Conservation (phyloP, 2,113 vertebrate species). For the Phyllostomus hastatus region DNA sequence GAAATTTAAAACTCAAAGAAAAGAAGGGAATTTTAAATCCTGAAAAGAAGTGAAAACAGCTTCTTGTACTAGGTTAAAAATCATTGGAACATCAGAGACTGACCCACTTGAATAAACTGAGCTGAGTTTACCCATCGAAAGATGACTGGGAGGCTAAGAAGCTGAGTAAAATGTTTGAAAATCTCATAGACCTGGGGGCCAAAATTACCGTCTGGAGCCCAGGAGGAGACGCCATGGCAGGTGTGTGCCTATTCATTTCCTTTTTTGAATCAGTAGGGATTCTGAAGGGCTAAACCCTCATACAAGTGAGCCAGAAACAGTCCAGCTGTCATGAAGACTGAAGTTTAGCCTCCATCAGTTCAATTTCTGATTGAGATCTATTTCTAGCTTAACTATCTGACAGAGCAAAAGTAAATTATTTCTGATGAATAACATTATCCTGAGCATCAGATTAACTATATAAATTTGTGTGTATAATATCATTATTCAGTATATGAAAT, state of each 20-base stretch:
- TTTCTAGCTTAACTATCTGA: background rate
- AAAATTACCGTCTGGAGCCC: background rate
- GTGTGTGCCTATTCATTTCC: background rate
- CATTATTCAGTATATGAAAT: background rate
- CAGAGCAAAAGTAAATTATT: background rate
- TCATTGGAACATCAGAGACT: background rate
- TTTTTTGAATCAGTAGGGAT: background rate
- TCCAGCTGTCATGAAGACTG: background rate
- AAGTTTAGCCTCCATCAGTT: background rate
- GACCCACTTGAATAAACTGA: background rate
- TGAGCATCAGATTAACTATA: background rate
- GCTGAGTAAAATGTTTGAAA: background rate
- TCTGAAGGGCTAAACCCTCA: background rate
- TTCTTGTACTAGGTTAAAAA: background rate
- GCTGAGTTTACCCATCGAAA: background rate
- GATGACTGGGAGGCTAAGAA: background rate
- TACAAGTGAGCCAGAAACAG: background rate
- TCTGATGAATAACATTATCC: background rate
- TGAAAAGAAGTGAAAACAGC: background rate
- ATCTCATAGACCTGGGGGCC: background rate
- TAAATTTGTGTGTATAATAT: background rate
- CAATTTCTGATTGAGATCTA: background rate
- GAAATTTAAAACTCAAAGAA: background rate
- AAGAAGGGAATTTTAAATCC: background rate
- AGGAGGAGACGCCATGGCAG: background rate